These are phyloP conservation scores for Pavo muticus DNA, from an alignment of 2,113 vertebrate genomes.

Conservation along the genomic window DNA sequence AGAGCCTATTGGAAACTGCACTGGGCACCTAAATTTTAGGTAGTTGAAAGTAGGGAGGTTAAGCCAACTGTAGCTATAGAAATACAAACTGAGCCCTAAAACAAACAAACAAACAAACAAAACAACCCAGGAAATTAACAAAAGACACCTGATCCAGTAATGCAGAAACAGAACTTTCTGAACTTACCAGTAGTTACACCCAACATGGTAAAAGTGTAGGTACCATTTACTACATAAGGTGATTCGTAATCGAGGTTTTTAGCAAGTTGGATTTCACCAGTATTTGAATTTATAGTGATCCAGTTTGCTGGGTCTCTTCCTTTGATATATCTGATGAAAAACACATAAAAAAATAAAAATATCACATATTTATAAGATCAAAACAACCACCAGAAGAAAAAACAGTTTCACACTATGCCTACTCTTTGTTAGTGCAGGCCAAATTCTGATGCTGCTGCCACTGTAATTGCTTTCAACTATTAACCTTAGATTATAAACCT, in stretches of 20 bases:
- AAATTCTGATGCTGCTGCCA: background rate
- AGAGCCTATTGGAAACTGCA: background rate
- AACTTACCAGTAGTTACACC: conserved; percentile 78
- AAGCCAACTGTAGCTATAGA: background rate
- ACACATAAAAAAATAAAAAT: background rate
- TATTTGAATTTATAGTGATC: conserved; percentile 74
- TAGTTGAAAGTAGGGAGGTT: background rate
- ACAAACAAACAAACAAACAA: background rate
- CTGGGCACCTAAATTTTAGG: background rate
- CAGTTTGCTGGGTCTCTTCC: conserved; percentile 75
- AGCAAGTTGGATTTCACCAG: conserved; percentile 79
- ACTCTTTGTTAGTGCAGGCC: background rate
- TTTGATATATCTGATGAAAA: conserved; percentile 77
- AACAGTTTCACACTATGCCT: background rate
- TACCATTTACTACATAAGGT: conserved; percentile 75
- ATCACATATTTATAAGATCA: background rate
- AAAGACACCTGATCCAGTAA: background rate
- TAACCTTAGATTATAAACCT: background rate
- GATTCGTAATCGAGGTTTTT: conserved; percentile 81
- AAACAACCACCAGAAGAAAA: background rate
- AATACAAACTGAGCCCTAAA: background rate
- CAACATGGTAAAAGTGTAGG: conserved; percentile 77
- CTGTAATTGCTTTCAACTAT: background rate
- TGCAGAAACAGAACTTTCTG: background rate
- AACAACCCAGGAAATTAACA: background rate